Evolutionary conservation across 2,797 vertebrate genomes (phyloP), one percentile per base, ranked within the genome.

Genomic region (Platalea minor): DNA sequence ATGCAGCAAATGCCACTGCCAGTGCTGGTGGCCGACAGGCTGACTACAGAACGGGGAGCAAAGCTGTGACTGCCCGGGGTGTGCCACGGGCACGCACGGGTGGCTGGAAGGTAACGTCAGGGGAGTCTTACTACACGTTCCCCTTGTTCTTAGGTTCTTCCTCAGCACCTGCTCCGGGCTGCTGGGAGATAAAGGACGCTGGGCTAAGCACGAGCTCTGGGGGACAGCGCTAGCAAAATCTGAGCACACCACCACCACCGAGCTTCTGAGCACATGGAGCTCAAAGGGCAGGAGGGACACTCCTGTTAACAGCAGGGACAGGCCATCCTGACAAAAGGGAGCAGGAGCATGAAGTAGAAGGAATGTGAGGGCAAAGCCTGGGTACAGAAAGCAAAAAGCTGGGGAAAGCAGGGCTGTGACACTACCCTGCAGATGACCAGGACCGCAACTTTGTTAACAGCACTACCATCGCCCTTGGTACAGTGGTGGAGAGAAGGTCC

Each of bases 81-180:
- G 13, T 50, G 48, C 24, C 13, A 24, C 24, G 48, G 17, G 41
- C 45, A 57, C 0, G 0, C 20, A 5, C 17, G 31, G 17, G n/a
- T 9, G 39, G 24, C 35, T 85, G 26, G 23, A 77, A 77, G 5
- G 17, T 41, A 73, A 54, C 0, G 0, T 50, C 45, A 57, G 11
- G 16, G 56, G 8, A 35, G 4, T 9, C 51, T 60, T 46, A 56
- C 16, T 76, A 31, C 35, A n/a, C 6, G 9, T 76, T 80, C 54
- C 64, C 13, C 60, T 64, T 67, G 48, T 20, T 69, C 24, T 56
- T 37, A 20, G 29, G 41, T n/a, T 77, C 68, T 33, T 73, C 35
- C n/a, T 63, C 56, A 70, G 72, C 67, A 94, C 14, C 18, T 85
- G 11, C 54, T 77, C 77, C 54, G 74, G 56, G 51, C n/a, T 91